These are phyloP conservation scores for Phasianus colchicus DNA, from an alignment of 2,113 vertebrate species.

Conservation along the genomic window DNA sequence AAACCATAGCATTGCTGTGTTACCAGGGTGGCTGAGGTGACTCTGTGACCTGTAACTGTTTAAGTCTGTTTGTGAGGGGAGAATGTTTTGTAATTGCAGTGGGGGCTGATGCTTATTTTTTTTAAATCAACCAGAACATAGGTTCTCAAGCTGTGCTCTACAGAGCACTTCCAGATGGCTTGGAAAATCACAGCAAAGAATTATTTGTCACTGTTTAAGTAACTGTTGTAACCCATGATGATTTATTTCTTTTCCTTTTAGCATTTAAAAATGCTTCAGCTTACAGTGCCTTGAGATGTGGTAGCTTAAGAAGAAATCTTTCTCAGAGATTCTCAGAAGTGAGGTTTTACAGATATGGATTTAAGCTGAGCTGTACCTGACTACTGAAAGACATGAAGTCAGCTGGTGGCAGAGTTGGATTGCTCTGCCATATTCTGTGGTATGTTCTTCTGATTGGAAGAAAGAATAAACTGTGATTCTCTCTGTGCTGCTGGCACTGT, in stretches of 20 bases:
- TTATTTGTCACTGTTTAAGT: not conserved
- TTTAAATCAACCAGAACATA: constrained; percentile 1
- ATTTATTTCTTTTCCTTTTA: not conserved
- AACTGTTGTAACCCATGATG: not conserved
- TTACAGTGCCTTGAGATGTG: not conserved
- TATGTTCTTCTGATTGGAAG: not conserved
- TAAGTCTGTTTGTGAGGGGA: constrained; percentile 9
- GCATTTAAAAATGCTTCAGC: not conserved
- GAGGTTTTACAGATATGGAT: not conserved
- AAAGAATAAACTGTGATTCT: rapidly evolving
- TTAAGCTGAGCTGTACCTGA: not conserved
- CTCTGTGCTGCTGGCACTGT: not conserved
- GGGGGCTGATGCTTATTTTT: constrained; percentile 25
- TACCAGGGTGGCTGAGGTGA: not conserved
- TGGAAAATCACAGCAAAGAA: not conserved
- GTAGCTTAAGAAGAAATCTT: not conserved
- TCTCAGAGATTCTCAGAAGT: not conserved
- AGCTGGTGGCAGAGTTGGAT: not conserved
- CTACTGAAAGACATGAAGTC: not conserved
- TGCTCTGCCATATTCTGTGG: rapidly evolving
- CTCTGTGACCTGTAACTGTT: constrained; percentile 41
- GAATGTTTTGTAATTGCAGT: not conserved
- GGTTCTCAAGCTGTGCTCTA: constrained; percentile 1
- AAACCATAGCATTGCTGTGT: not conserved
- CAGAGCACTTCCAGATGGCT: constrained; percentile 45